These are phyloP conservation scores for Timandra comae DNA, from an alignment of 2,888 invertebrate species.

Conservation along the genomic window DNA sequence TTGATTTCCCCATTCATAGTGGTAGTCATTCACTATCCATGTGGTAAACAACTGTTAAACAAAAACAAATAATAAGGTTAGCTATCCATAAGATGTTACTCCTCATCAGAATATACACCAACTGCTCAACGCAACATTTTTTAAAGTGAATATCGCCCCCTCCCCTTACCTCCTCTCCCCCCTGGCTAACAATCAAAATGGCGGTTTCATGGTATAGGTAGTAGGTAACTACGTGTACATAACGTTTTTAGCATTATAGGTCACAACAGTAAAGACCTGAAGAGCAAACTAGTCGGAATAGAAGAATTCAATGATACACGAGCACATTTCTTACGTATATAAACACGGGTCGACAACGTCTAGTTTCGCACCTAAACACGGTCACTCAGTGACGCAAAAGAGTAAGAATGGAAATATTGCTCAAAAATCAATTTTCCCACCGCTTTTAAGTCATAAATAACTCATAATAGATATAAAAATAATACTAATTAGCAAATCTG, in stretches of 20 bases:
- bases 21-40: constrained; percentile 46
- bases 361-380: constrained; percentile 6
- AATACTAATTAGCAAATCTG: too few relatives aligned
- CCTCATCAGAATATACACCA: constrained; percentile 38
- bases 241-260: constrained; percentile 35
- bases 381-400: too few relatives aligned
- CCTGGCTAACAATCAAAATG: constrained; percentile 70
- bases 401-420: background rate
- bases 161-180: constrained; percentile 45
- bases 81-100: constrained; percentile 27
- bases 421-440: too few relatives aligned
- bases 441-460: too few relatives aligned
- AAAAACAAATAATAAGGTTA: constrained; percentile 42
- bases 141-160: constrained; percentile 47
- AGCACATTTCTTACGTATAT: too few relatives aligned
- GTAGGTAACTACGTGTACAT: constrained; percentile 58
- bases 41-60: constrained; percentile 48
- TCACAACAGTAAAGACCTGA: too few relatives aligned
- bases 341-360: background rate
- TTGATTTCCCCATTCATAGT: constrained; percentile 62
- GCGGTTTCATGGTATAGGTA: constrained; percentile 62
- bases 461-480: too few relatives aligned
- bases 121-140: constrained; percentile 55
- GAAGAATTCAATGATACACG: too few relatives aligned
- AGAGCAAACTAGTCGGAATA: too few relatives aligned